Evolutionary conservation across 2,797 vertebrate species (phyloP), one percentile per base, ranked within the genome.

Genomic region (Pangasius krempfi): DNA sequence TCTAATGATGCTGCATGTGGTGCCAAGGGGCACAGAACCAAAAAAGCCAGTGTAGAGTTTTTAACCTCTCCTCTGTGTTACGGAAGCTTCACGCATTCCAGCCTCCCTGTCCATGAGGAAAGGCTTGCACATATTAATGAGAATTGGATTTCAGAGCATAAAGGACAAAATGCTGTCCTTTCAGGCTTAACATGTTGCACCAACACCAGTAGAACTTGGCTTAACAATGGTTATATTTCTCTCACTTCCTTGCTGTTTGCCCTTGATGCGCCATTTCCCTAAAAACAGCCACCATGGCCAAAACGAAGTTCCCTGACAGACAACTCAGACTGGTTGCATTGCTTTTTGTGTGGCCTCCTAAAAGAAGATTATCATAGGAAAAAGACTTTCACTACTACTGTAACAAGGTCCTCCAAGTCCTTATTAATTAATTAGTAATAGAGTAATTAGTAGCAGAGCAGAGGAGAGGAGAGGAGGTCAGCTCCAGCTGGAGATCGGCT

Each of bases 1-100:
- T 92, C 89, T 93, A 93, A 93, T 95, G 91, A 91, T 86, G 89
- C 92, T 92, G 92, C 91, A 89, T 94, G 89, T 92, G 92, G 88
- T 91, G 93, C 93, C 92, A 88, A 80, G 89, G 92, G 93, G 90
- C 66, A 86, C 66, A 91, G 90, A 88, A 92, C 88, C 86, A 90
- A 90, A 91, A 79, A 92, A 68, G 87, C 87, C 91, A 85, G 90
- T 78, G 80, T 87, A 7, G 87, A 87, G 90, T 84, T 86, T 73
- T 86, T 58, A 86, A 86, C 47, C 83, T 86, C 78, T 82, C 87
- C 60, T 83, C 33, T 91, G 84, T 47, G 80, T 88, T 91, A 84
- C 58, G 73, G 85, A 91, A 91, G 82, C 66, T 58, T 89, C 78
- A 30, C 25, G 75, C 33, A 37, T 85, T 87, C 87, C 82, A 72